Conservation (phyloP, 2,113 vertebrate species). For the Elachura formosa region DNA sequence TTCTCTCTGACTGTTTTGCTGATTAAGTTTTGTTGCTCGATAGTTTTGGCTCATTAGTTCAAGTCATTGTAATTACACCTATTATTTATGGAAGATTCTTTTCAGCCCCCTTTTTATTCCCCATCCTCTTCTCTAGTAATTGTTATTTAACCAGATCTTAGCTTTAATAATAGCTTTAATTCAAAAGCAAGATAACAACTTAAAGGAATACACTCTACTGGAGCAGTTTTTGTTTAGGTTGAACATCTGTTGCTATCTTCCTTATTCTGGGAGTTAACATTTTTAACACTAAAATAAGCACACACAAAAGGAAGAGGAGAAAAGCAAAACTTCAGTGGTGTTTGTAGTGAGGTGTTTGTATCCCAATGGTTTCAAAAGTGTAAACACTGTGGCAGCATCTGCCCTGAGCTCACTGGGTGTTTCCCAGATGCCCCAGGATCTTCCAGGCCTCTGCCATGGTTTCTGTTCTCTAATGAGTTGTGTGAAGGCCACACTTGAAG, state of each 20-base stretch:
- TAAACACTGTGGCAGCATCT: conserved; percentile 63
- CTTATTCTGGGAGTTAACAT: conserved; percentile 66
- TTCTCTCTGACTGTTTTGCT: background rate
- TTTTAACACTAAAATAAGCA: conserved; percentile 71
- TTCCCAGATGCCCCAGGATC: conserved; percentile 16
- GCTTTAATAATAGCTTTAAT: conserved; percentile 17
- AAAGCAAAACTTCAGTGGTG: conserved; percentile 51
- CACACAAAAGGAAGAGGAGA: conserved; percentile 58
- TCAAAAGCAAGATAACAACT: conserved; percentile 25
- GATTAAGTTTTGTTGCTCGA: background rate
- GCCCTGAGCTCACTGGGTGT: conserved; percentile 16
- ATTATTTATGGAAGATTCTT: background rate
- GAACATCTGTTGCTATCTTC: conserved; percentile 67
- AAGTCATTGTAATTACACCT: background rate
- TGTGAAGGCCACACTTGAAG: background rate
- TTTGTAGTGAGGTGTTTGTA: conserved; percentile 63
- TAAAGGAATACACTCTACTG: background rate
- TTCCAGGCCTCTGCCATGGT: background rate
- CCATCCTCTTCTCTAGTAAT: background rate
- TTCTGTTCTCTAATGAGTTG: background rate
- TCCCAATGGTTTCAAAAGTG: conserved; percentile 28
- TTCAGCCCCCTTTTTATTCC: background rate
- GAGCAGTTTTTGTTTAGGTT: conserved; percentile 54
- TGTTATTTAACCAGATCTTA: background rate
- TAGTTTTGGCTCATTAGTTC: background rate